A percentile compares a stretch with the other conserved stretches of the same genome.
Evolutionary conservation across 2,797 vertebrate genomes (phyloP).

Genomic region (Neoniphon sammara): DNA sequence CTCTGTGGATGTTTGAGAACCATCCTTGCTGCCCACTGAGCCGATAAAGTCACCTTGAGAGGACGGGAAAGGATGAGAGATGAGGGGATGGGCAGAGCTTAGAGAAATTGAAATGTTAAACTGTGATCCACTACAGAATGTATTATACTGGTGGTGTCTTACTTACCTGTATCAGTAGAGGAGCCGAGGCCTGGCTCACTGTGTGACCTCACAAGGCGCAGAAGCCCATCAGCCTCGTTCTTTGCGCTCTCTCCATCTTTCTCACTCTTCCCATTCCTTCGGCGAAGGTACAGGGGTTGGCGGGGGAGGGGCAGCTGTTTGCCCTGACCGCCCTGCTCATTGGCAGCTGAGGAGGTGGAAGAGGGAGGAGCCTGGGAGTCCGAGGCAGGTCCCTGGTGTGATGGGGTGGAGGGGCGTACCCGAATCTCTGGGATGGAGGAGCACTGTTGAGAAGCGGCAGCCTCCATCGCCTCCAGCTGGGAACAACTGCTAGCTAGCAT

Average conservation of each 20-base stretch:
- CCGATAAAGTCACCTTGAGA: slow-evolving; percentile 79
- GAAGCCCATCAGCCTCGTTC: slow-evolving; percentile 66
- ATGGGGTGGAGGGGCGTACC: slow-evolving; percentile 65
- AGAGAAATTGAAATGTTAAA: neutral
- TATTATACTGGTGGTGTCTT: neutral
- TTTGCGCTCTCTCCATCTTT: slow-evolving; percentile 51
- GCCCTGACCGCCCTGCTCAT: slow-evolving; percentile 70
- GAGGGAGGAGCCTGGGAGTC: slow-evolving; percentile 53
- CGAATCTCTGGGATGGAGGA: slow-evolving; percentile 73
- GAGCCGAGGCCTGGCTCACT: slow-evolving; percentile 91
- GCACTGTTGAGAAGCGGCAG: slow-evolving; percentile 70
- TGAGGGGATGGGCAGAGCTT: slow-evolving; percentile 16
- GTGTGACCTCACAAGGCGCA: slow-evolving; percentile 87
- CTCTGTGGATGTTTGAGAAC: slow-evolving; percentile 75
- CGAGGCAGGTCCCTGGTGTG: slow-evolving; percentile 54
- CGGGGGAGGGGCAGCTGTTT: slow-evolving; percentile 47
- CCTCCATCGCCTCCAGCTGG: slow-evolving; percentile 86
- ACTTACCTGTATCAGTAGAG: slow-evolving; percentile 79
- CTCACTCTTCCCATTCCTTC: slow-evolving; percentile 56
- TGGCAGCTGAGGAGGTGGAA: slow-evolving; percentile 45
- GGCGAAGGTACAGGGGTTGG: slow-evolving; percentile 69
- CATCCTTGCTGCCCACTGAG: slow-evolving; percentile 76
- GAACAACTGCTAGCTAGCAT: slow-evolving; percentile 91
- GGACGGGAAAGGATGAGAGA: slow-evolving; percentile 10
- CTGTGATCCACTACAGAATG: neutral